Evolutionary conservation across 2,888 invertebrate genomes (phyloP).

Genomic region (Autographa pulchrina): DNA sequence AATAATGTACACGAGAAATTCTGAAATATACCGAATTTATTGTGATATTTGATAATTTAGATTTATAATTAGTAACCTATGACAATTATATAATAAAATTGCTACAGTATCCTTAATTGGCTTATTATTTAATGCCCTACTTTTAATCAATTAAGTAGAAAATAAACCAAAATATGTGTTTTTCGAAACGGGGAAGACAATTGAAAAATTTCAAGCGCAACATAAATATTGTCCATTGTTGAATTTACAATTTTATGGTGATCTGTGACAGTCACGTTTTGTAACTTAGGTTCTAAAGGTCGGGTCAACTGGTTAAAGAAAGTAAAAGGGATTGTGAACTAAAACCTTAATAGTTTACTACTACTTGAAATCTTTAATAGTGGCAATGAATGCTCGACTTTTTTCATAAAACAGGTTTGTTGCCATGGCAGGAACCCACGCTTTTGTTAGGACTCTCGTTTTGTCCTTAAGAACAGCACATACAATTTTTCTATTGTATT

Average conservation of each 20-base stretch:
- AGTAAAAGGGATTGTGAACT: neutral
- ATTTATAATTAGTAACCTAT: conserved; percentile 45
- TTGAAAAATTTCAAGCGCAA: neutral
- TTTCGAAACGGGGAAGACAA: no score
- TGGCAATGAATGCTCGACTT: neutral
- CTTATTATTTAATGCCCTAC: conserved; percentile 30
- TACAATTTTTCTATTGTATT: neutral
- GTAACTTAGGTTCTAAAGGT: neutral
- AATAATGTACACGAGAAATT: conserved; percentile 40
- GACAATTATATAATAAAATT: conserved; percentile 62
- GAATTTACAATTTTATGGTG: neutral
- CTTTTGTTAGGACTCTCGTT: neutral
- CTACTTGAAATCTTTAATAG: neutral
- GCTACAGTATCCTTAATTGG: conserved; percentile 54
- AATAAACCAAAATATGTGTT: no score
- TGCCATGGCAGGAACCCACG: neutral
- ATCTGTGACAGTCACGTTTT: neutral
- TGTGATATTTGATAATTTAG: conserved; percentile 56
- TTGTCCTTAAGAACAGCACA: neutral
- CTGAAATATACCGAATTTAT: conserved; percentile 60
- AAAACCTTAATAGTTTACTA: neutral
- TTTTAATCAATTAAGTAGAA: no score
- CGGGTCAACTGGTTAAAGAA: neutral
- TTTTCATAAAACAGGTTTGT: neutral
- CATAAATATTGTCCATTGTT: neutral